Conservation (phyloP, 1,140 invertebrate genomes). For the Lasaia peninsularis region DNA sequence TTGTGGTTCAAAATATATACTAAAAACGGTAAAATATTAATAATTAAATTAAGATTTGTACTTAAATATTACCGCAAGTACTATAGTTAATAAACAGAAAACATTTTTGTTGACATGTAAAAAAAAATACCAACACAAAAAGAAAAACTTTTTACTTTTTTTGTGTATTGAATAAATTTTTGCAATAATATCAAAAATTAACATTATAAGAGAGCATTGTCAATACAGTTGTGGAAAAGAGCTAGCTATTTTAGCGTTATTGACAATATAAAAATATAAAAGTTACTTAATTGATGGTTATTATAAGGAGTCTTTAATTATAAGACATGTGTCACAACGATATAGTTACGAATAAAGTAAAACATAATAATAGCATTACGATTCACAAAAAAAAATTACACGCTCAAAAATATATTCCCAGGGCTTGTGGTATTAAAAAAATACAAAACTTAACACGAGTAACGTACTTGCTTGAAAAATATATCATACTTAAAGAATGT, state of each 20-base stretch:
- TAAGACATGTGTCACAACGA: constrained; percentile 4
- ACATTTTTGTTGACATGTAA: neutral
- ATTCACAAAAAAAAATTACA: neutral
- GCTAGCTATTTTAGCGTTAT: constrained; percentile 1
- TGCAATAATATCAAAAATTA: no score
- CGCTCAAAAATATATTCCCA: neutral
- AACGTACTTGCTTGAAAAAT: no score
- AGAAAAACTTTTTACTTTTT: no score
- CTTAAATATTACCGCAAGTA: constrained; percentile 24
- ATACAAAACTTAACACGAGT: no score
- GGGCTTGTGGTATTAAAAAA: no score
- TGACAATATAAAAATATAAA: constrained; percentile 5
- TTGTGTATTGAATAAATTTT: no score
- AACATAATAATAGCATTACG: neutral
- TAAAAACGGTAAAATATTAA: constrained; percentile 22
- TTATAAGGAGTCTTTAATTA: constrained; percentile 5
- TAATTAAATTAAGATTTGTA: constrained; percentile 30
- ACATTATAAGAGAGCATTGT: neutral
- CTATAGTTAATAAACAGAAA: neutral
- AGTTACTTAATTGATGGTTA: constrained; percentile 2
- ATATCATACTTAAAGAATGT: no score
- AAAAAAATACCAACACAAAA: neutral
- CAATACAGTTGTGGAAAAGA: neutral
- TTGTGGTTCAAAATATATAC: constrained; percentile 58
- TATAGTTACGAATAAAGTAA: neutral